These are phyloP conservation scores for Microplitis demolitor DNA, from an alignment of 1,140 invertebrate species.

Conservation along the genomic window DNA sequence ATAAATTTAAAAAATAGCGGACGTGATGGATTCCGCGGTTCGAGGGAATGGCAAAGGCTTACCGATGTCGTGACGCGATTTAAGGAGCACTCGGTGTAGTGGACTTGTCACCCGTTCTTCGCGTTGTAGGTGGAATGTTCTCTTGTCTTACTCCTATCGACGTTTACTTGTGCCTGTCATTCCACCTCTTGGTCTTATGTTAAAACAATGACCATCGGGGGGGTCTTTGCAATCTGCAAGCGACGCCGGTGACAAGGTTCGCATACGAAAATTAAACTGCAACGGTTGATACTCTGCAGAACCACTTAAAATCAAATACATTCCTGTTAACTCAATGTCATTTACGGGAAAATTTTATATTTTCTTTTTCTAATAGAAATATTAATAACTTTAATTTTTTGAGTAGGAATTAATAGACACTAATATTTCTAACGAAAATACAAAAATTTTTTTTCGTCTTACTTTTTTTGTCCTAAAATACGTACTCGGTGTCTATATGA, in stretches of 20 bases:
- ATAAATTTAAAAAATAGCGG: slow-evolving; percentile 11
- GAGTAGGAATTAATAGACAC: too few species aligned
- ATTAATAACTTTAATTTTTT: too few species aligned
- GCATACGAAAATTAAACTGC: slow-evolving; percentile 34
- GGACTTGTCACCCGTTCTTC: slow-evolving; percentile 24
- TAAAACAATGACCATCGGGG: not conserved
- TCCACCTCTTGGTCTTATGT: not conserved
- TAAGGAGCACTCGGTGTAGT: slow-evolving; percentile 23
- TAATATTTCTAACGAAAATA: too few species aligned
- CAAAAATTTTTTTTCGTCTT: too few species aligned
- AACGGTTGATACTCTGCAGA: slow-evolving; percentile 9
- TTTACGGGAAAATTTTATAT: too few species aligned
- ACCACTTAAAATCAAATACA: slow-evolving; percentile 9
- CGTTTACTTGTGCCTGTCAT: not conserved
- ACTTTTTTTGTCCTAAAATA: too few species aligned
- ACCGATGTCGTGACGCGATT: slow-evolving; percentile 28
- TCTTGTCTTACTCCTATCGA: slow-evolving; percentile 12
- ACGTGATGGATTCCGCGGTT: slow-evolving; percentile 46
- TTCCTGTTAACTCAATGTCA: not conserved
- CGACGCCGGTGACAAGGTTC: slow-evolving; percentile 6
- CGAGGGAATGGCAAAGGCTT: slow-evolving; percentile 28
- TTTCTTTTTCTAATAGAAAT: too few species aligned
- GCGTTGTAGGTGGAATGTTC: slow-evolving; percentile 28
- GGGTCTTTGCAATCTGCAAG: slow-evolving; percentile 19
- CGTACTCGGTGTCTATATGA: too few species aligned